These are phyloP conservation scores for Panthera leo DNA, from an alignment of 2,113 vertebrate species.

Conservation along the genomic window DNA sequence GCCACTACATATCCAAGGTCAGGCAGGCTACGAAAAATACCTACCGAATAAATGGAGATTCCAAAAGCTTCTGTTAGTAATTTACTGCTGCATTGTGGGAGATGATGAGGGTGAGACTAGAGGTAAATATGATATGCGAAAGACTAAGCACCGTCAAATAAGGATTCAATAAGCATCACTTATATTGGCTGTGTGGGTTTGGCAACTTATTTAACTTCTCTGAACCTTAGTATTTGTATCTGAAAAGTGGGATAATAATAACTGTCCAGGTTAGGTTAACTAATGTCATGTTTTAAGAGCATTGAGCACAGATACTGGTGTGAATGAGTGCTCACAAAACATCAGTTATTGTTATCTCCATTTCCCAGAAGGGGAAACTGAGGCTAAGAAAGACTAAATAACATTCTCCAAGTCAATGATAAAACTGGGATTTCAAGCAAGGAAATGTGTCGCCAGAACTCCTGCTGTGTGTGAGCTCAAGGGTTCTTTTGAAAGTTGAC, in stretches of 20 bases:
- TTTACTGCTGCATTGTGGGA: not conserved
- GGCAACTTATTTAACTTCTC: not conserved
- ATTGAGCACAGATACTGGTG: not conserved
- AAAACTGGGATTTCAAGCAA: not conserved
- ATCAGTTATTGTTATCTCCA: not conserved
- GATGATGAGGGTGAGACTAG: not conserved
- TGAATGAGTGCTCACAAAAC: not conserved
- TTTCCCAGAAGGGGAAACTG: not conserved
- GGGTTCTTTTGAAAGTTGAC: not conserved
- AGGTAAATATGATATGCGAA: not conserved
- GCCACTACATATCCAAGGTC: not conserved
- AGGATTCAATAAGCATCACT: not conserved
- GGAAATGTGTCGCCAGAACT: not conserved
- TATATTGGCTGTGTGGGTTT: not conserved
- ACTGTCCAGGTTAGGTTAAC: not conserved
- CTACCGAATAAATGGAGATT: not conserved
- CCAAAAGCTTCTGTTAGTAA: not conserved
- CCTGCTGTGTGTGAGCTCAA: not conserved
- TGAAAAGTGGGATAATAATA: not conserved
- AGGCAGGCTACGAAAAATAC: not conserved
- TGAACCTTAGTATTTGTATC: not conserved
- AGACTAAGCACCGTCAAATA: not conserved
- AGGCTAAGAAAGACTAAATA: not conserved
- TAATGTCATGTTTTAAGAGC: not conserved
- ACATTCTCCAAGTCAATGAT: not conserved